These are phyloP conservation scores for Germaria angustata DNA, from an alignment of 2,888 invertebrate species.

Conservation along the genomic window DNA sequence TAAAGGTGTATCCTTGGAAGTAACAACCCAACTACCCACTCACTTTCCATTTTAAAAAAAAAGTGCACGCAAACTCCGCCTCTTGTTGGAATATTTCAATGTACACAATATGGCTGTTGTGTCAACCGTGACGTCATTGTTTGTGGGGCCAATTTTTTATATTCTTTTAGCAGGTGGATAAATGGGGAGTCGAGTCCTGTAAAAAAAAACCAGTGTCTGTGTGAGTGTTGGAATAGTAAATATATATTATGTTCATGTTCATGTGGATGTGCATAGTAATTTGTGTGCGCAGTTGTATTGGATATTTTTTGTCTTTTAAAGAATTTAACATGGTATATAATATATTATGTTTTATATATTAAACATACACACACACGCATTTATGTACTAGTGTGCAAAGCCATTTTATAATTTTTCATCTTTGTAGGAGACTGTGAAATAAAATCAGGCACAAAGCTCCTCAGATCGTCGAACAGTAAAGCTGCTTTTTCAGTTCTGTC, in stretches of 20 bases:
- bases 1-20: constrained; percentile 54
- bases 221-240: constrained; percentile 6
- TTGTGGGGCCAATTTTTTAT: constrained; percentile 27
- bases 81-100: constrained; percentile 1
- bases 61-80: constrained; percentile 58
- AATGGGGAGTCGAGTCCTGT: constrained; percentile 12
- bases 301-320: constrained; percentile 15
- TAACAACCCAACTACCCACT: neutral
- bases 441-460: constrained; percentile 78
- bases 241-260: neutral
- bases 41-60: neutral
- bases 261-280: constrained; percentile 53
- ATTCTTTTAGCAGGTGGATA: constrained; percentile 8
- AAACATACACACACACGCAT: constrained; percentile 1
- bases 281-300: constrained; percentile 53
- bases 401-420: constrained; percentile 73
- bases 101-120: constrained; percentile 56
- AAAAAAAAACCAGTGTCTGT: constrained; percentile 23
- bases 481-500: constrained; percentile 75
- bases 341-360: constrained; percentile 3
- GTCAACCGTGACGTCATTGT: constrained; percentile 71
- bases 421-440: constrained; percentile 76
- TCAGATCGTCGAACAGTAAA: constrained; percentile 80
- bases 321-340: constrained; percentile 30
- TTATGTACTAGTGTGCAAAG: constrained; percentile 54